A percentile compares a stretch with the other conserved stretches of the same genome.
These are phyloP conservation scores for Campylomormyrus numenius DNA, from an alignment of 2,113 vertebrate species.

Conservation along the genomic window DNA sequence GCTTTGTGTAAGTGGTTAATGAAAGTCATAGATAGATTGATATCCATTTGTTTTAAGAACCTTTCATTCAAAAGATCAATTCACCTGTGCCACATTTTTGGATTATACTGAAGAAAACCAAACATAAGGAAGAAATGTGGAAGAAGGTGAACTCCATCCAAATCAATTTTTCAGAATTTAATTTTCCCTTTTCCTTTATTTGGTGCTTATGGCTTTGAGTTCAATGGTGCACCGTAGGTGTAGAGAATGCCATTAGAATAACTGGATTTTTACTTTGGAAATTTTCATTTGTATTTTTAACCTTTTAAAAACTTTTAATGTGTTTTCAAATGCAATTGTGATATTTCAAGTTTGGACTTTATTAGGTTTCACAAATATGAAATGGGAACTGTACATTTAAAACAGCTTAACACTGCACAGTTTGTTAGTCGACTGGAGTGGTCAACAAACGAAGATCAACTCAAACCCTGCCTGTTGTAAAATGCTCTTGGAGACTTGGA, in stretches of 20 bases:
- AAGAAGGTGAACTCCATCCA: neutral
- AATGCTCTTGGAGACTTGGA: neutral
- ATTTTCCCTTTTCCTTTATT: neutral
- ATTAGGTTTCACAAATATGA: neutral
- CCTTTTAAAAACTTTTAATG: neutral
- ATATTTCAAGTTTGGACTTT: neutral
- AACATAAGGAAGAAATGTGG: neutral
- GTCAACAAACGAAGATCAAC: neutral
- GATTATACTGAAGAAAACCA: neutral
- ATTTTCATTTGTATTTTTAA: neutral
- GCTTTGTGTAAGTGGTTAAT: neutral
- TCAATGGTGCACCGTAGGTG: neutral
- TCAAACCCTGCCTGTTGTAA: neutral
- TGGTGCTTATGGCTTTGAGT: neutral
- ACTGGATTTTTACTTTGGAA: neutral
- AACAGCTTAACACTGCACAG: neutral
- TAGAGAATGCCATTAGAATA: neutral
- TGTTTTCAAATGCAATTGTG: neutral
- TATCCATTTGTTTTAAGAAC: neutral
- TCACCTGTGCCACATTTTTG: neutral
- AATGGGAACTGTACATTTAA: neutral
- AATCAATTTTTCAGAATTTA: neutral
- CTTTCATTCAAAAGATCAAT: neutral
- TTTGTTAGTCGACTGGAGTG: neutral
- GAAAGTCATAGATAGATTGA: neutral